Evolutionary conservation across 2,888 invertebrate genomes (phyloP).

Genomic region (Drosophila subquinaria): DNA sequence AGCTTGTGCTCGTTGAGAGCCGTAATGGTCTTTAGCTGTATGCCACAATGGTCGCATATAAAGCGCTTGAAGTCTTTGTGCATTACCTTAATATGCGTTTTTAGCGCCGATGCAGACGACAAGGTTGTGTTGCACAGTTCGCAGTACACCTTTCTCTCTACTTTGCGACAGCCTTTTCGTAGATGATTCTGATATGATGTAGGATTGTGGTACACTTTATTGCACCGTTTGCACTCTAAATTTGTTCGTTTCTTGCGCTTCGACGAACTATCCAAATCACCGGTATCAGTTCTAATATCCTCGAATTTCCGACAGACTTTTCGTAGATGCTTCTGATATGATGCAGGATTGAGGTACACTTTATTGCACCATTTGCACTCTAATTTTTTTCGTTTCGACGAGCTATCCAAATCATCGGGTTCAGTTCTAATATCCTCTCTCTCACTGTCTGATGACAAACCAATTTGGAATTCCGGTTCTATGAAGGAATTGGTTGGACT

Average conservation of each 20-base stretch:
- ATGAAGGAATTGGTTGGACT: background rate
- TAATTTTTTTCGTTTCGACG: slow-evolving; percentile 52
- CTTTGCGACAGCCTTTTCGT: background rate
- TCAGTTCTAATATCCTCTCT: background rate
- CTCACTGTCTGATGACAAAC: background rate
- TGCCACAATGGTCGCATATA: slow-evolving; percentile 86
- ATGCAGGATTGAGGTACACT: slow-evolving; percentile 59
- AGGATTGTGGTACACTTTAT: slow-evolving; percentile 59
- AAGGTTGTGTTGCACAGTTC: slow-evolving; percentile 60
- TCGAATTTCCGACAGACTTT: slow-evolving; percentile 33
- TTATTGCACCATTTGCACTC: slow-evolving; percentile 54
- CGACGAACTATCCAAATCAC: background rate
- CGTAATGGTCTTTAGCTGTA: slow-evolving; percentile 86
- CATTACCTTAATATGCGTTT: slow-evolving; percentile 75
- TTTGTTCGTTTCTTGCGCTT: slow-evolving; percentile 42
- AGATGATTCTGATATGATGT: slow-evolving; percentile 63
- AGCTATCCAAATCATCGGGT: background rate
- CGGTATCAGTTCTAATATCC: background rate
- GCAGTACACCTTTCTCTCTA: slow-evolving; percentile 36
- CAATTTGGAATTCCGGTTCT: slow-evolving; percentile 1
- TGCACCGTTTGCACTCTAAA: slow-evolving; percentile 52
- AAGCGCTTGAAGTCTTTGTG: slow-evolving; percentile 85
- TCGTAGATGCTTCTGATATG: slow-evolving; percentile 59
- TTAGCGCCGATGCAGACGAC: slow-evolving; percentile 67
- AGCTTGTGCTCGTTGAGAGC: slow-evolving; percentile 86